Conservation (phyloP, 1,140 invertebrate genomes). For the Panagrolaimus sp. region DNA sequence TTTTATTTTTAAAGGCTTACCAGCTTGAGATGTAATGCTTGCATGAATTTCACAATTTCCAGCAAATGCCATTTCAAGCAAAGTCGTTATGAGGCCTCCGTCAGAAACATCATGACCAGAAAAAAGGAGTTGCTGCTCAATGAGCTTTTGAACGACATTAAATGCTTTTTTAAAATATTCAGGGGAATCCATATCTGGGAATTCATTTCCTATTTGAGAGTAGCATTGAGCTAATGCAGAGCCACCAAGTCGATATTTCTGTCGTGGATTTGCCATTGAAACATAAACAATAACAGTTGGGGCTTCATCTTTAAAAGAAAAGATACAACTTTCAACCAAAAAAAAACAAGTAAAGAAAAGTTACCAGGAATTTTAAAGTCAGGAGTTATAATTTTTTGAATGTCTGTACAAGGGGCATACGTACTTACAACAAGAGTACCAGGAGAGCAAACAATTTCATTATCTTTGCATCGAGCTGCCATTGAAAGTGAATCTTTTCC, state of each 20-base stretch:
- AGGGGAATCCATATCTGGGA: constrained; percentile 74
- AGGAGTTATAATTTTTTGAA: constrained; percentile 73
- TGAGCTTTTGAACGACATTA: constrained; percentile 72
- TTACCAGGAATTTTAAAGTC: constrained; percentile 67
- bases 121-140: constrained; percentile 71
- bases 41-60: constrained; percentile 73
- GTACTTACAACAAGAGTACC: constrained; percentile 84
- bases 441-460: constrained; percentile 74
- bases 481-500: constrained; percentile 95
- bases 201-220: constrained; percentile 73
- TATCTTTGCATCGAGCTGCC: constrained; percentile 68
- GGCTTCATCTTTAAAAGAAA: constrained; percentile 19
- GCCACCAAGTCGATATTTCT: constrained; percentile 72
- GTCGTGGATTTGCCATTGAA: constrained; percentile 59
- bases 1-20: constrained; percentile 57
- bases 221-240: constrained; percentile 84
- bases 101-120: constrained; percentile 95
- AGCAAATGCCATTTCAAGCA: constrained; percentile 90
- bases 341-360: constrained; percentile 9
- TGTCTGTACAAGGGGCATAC: constrained; percentile 85
- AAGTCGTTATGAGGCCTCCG: constrained; percentile 80
- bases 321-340: constrained; percentile 18
- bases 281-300: constrained; percentile 24
- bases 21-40: constrained; percentile 72
- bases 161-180: constrained; percentile 70